Conservation (phyloP, 1,140 invertebrate species). For the Cydia splendana region DNA sequence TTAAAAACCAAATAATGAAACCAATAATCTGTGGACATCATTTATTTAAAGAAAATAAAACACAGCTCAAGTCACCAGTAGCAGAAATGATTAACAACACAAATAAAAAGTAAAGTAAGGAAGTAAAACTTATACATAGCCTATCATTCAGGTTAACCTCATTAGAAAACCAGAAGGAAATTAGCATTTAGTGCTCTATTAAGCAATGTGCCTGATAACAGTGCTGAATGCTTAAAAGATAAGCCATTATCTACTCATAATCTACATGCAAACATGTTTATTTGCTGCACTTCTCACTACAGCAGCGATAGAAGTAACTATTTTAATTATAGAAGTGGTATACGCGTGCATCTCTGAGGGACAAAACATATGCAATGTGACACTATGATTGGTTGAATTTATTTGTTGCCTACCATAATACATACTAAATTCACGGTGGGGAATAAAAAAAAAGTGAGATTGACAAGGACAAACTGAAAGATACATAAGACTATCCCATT, state of each 20-base stretch:
- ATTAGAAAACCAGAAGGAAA: background rate
- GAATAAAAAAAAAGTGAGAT: no score
- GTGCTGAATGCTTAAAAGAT: slow-evolving; percentile 5
- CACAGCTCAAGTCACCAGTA: background rate
- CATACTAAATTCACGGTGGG: no score
- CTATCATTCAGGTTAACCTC: background rate
- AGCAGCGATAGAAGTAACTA: background rate
- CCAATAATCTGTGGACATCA: no score
- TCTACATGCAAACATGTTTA: background rate
- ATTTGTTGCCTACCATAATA: no score
- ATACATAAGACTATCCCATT: no score
- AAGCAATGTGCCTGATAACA: slow-evolving; percentile 18
- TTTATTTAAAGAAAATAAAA: no score
- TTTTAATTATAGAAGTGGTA: no score
- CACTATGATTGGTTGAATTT: no score
- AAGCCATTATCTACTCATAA: background rate
- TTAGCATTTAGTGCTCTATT: background rate
- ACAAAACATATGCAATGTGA: no score
- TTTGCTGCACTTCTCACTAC: background rate
- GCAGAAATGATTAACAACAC: background rate
- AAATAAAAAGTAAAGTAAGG: background rate
- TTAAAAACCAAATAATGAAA: background rate
- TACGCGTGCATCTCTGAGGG: no score
- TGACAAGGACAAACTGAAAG: no score
- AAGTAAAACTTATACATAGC: background rate